phyloP scores from a whole-genome alignment of 2,888 invertebrate species.

The Sminthurinus aureus region DNA sequence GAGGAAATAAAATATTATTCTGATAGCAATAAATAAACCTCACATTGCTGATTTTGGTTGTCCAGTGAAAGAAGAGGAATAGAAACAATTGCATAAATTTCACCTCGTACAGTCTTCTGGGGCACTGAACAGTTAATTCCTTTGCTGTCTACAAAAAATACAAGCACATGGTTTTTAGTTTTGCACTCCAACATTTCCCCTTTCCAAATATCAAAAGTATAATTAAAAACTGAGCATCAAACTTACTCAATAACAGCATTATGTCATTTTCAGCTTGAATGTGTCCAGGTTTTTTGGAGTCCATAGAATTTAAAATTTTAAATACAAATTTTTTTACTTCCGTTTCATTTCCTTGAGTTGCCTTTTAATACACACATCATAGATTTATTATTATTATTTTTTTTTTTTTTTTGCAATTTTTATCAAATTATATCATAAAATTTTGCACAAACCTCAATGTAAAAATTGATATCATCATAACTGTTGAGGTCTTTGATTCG shows the following conservation, averaged over 20 bases:
- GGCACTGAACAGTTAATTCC: conserved; percentile 75
- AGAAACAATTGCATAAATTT: conserved; percentile 66
- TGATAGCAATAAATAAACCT: no score
- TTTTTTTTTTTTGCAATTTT: conserved; percentile 50
- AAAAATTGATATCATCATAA: conserved; percentile 82
- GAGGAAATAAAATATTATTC: no score
- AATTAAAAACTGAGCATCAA: background rate
- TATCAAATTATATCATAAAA: no score
- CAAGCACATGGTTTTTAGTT: no score
- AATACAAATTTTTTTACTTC: conserved; percentile 67
- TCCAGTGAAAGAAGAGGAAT: conserved; percentile 23
- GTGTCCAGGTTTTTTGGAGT: conserved; percentile 73
- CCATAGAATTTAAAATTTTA: conserved; percentile 83
- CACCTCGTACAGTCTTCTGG: conserved; percentile 72
- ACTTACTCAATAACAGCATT: conserved; percentile 73
- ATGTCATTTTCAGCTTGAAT: conserved; percentile 80
- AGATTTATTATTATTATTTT: conserved; percentile 61
- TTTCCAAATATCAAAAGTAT: background rate
- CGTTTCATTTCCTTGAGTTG: no score
- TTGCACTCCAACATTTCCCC: background rate
- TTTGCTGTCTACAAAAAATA: conserved; percentile 66
- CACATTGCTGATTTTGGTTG: no score
- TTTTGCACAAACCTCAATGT: conserved; percentile 70
- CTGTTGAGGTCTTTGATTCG: conserved; percentile 73
- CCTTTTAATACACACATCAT: no score